Conservation (phyloP, 2,888 invertebrate genomes). For the Luperina nickerlii region DNA sequence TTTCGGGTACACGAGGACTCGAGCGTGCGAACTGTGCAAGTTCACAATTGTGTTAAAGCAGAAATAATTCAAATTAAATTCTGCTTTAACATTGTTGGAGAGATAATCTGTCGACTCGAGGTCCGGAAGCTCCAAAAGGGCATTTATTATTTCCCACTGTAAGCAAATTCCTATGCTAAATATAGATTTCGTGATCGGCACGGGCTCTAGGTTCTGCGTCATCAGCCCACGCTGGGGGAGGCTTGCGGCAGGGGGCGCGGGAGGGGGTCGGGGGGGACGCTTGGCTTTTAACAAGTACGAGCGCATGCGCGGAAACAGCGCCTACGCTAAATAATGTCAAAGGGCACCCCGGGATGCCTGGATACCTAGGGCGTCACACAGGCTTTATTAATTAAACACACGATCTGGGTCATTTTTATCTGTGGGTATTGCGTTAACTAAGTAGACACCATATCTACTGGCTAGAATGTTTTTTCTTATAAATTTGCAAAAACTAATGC, state of each 20-base stretch:
- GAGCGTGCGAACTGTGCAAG: background rate
- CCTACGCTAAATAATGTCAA: constrained; percentile 84
- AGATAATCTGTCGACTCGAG: constrained; percentile 17
- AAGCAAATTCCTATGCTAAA: constrained; percentile 76
- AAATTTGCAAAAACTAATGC: constrained; percentile 10
- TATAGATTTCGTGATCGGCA: constrained; percentile 76
- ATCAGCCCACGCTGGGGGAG: constrained; percentile 79
- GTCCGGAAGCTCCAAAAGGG: constrained; percentile 35
- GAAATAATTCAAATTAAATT: constrained; percentile 36
- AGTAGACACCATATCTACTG: background rate
- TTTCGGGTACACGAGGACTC: background rate
- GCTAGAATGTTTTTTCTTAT: background rate
- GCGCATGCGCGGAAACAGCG: constrained; percentile 81
- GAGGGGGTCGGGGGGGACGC: constrained; percentile 38
- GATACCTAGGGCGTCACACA: constrained; percentile 76
- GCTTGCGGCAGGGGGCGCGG: constrained; percentile 58
- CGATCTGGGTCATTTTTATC: constrained; percentile 33
- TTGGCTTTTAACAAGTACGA: constrained; percentile 60
- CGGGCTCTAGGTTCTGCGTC: constrained; percentile 82
- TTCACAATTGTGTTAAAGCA: background rate
- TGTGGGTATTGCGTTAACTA: background rate
- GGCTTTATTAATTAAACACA: constrained; percentile 76
- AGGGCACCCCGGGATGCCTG: constrained; percentile 85
- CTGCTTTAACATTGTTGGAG: background rate
- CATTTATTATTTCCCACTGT: constrained; percentile 57